Evolutionary conservation across 2,797 vertebrate genomes (phyloP), one percentile per base, ranked within the genome.

Genomic region (Acipenser ruthenus): DNA sequence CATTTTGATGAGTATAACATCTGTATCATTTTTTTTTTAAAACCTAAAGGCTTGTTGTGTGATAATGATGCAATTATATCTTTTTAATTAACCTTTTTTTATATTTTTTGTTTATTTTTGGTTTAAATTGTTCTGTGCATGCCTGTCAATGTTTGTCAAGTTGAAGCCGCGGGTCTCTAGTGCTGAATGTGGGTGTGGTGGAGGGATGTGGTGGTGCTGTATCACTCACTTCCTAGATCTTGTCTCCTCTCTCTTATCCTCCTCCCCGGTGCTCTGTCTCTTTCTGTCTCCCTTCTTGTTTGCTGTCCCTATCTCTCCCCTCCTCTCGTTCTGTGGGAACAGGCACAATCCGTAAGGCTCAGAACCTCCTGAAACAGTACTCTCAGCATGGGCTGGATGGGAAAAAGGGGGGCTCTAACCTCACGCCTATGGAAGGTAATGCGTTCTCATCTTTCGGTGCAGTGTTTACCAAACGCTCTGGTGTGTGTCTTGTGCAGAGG

Each of bases 301-400:
- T 12, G 58, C 68, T 60, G 6, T 51, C 48, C 49, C 13, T 18
- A 6, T 37, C 60, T 18, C 15, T 62, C 18, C 18, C 11, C 11
- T 9, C 9, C 18, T 58, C 11, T n/a, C 13, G 72, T 69, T 68
- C 68, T 71, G 66, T 93, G 95, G 92, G 91, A 88, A 91, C 93
- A 99, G 96, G 96, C 91, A 99, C 96, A 87, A 97, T 99, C 91
- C 96, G 96, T 88, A 99, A 99, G 90, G 96, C 96, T 91, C 96
- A 99, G 94, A 97, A 98, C 87, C 96, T 99, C 92, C 95, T 99
- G 89, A 99, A 99, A 95, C 96, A 98, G 84, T 98, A 99, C 91
- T 98, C 96, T 88, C 95, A 98, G 93, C 95, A 99, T 91, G 95
- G 95, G 92, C 94, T 98, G 93, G 96, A 99, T 93, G 96, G 96